Conservation (phyloP, 2,888 invertebrate genomes). For the Dilophus febrilis region DNA sequence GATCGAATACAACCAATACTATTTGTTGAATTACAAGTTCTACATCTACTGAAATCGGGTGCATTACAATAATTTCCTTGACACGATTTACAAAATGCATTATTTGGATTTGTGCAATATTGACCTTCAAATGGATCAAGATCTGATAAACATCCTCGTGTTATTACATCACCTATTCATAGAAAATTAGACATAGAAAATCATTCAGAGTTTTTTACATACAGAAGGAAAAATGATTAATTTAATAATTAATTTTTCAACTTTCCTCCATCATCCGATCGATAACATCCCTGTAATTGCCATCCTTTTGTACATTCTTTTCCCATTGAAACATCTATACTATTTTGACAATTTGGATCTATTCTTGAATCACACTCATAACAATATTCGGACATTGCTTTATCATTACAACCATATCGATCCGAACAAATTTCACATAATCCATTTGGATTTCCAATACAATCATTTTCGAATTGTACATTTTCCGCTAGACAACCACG, state of each 20-base stretch:
- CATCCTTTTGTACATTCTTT: not conserved
- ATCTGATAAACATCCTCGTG: not conserved
- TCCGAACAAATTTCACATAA: not conserved
- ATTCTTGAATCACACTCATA: not conserved
- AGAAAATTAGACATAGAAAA: too few species aligned
- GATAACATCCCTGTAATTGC: not conserved
- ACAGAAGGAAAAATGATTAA: too few species aligned
- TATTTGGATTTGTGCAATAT: not conserved
- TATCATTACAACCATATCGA: not conserved
- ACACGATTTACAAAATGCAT: not conserved
- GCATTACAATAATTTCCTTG: slow-evolving; percentile 1
- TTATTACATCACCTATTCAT: not conserved
- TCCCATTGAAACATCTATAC: not conserved
- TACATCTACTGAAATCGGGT: not conserved
- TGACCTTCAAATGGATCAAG: not conserved
- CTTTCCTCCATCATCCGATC: not conserved
- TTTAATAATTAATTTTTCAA: too few species aligned
- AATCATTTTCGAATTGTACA: not conserved
- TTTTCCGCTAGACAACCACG: not conserved
- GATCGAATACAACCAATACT: not conserved
- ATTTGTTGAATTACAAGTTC: not conserved
- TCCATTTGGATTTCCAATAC: not conserved
- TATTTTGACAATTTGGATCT: not conserved
- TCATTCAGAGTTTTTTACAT: too few species aligned
- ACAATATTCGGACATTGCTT: not conserved